Base-by-base conservation (phyloP, 1,140 invertebrate genomes). In the Heliconius nattereri region DNA sequence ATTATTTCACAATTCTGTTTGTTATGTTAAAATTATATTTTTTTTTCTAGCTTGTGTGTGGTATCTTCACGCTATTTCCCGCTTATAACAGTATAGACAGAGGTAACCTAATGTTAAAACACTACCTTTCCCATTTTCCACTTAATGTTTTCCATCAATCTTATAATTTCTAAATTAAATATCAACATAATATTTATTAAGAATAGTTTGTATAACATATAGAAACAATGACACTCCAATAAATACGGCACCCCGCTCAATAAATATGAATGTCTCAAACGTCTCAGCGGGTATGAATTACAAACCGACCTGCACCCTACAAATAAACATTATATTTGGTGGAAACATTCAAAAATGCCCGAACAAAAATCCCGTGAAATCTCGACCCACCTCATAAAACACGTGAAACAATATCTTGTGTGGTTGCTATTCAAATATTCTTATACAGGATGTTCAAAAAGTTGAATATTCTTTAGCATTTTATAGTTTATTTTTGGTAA, bases 341-440 rank as follows among this genome's bases (percentile, higher is more conserved):
- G 86, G 86, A 89, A 91, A 91, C 90, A 89, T 88, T 93, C 91
- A 90, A 90, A 90, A 90, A 91, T 89, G 89, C 84, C 87, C 88
- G 84, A 52, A 89, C 86, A 86, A 91, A 85, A 91, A 81, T 85
- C 85, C 88, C 91, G 90, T 91, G 89, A 92, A 94, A 92, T 92
- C 90, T 88, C 88, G 88, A 88, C 89, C 90, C 90, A 92, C 91
- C 91, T 92, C 92, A 94, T 94, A 94, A 94, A 94, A 92, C 91
- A 94, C 90, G 89, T 92, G 91, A 93, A 94, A 94, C 91, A 94
- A 94, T 94, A 93, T 93, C 92, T 90, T 83, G 82, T 89, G 87
- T 85, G 84, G 87, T 83, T 81, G 84, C 82, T 11, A 13, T 75
- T n/a, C 13, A 52, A 79, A 79, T 35, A 40, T 37, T 81, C 77